Base-by-base conservation (phyloP, 2,113 vertebrate genomes). In the Rhinoptilus africanus region DNA sequence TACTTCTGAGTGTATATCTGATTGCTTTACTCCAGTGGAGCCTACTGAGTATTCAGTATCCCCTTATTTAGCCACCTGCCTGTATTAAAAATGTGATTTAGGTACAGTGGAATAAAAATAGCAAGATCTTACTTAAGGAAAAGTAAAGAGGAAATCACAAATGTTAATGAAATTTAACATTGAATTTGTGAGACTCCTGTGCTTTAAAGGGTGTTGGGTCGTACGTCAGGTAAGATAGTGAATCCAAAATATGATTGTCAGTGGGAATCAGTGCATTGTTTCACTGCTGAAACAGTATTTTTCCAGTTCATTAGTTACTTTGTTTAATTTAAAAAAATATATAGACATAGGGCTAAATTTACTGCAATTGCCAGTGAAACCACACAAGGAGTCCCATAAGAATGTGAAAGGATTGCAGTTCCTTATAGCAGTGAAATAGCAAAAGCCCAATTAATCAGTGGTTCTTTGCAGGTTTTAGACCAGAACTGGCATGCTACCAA, bases 391-490 rank as follows among this genome's bases (percentile, higher is more conserved):
- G 68, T 93, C 89, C 39, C 62, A 8, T 78, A 92, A 94, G 95
- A 91, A 91, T 60, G 69, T 76, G 79, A 94, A 85, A 94, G 62
- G 27, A 92, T 62, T 66, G 32, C 67, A 86, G 72, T 81, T 90
- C 73, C 71, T 86, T 96, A 32, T 41, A 76, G 64, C 13, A 85
- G 32, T 48, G 51, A 84, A 95, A 94, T 41, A 96, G 86, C 88
- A 78, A 95, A 94, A 91, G 73, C 53, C 80, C 91, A 92, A 66
- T 96, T 97, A 96, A 96, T 96, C 94, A 89, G 95, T 81, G 89
- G 45, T 92, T 84, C 94, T 92, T 93, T 95, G 86, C 97, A 96
- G 86, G 91, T 93, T 94, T 96, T 91, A 93, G 80, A 92, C 48
- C 57, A 94, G 91, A 93, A 79, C 74, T 97, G 95, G 96, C 96